Percentiles rank a stretch among this genome's conserved stretches.
These are phyloP conservation scores for Cataglyphis rosenhaueri DNA, from an alignment of 2,888 invertebrate genomes.

Conservation along the genomic window DNA sequence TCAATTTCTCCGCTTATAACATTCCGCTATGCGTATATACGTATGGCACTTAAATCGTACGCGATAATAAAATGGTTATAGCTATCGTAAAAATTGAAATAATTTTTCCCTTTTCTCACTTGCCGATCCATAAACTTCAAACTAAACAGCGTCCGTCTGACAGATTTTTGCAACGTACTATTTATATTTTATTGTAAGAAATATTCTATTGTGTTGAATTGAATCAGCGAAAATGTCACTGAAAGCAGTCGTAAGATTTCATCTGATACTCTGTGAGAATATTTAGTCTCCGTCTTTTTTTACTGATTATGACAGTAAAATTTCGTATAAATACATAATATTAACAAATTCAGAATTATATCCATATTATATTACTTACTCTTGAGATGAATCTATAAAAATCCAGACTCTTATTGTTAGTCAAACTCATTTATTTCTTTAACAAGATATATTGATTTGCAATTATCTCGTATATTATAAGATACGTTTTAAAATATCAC, in stretches of 20 bases:
- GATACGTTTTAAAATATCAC: not conserved
- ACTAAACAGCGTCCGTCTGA: not conserved
- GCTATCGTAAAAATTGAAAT: not conserved
- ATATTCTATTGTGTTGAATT: not conserved
- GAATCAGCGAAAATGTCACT: not conserved
- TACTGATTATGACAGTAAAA: too few relatives aligned
- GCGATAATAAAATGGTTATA: slow-evolving; percentile 5
- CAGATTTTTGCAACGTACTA: not conserved
- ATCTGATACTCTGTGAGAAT: not conserved
- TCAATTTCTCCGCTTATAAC: slow-evolving; percentile 22
- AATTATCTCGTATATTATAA: not conserved
- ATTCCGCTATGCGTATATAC: not conserved
- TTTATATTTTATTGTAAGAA: not conserved
- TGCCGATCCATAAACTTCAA: not conserved
- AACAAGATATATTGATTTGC: not conserved
- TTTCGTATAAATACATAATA: too few relatives aligned
- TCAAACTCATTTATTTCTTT: not conserved
- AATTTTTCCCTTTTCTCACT: not conserved
- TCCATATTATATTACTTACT: too few relatives aligned
- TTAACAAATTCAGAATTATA: too few relatives aligned
- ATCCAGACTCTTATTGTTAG: not conserved
- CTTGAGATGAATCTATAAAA: not conserved
- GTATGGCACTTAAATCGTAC: slow-evolving; percentile 3
- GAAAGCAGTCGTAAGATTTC: not conserved
- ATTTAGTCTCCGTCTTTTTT: not conserved